Evolutionary conservation across 2,888 invertebrate genomes (phyloP), one percentile per base, ranked within the genome.

Genomic region (Apamea sordens): DNA sequence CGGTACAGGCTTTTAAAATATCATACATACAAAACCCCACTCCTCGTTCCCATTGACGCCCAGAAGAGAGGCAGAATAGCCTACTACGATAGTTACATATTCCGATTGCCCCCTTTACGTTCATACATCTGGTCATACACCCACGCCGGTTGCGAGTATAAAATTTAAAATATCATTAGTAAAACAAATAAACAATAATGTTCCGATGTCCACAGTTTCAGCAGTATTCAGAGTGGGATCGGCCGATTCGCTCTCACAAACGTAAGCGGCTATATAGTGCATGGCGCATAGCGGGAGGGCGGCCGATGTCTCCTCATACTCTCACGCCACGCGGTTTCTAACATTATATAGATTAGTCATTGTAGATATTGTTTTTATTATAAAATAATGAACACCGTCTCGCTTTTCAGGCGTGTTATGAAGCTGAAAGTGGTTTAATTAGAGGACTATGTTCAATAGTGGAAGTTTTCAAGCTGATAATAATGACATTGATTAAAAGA

Each of bases 181-280:
- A 32, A 84, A 69, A 81, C 47, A 73, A 73, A 80, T 36, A 59
- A 44, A 36, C n/a, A 28, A 32, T 53, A 53, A 65, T 79, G 50
- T 79, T 73, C 71, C 36, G 7, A 76, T 53, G 88, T 90, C 75
- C 81, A 73, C 15, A 90, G 88, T 86, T 65, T 78, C 41, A 6
- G 89, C 56, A 28, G 80, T 74, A 24, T 47, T 67, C 21, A 77
- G 72, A 83, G 78, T 80, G 84, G 85, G 88, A 86, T 80, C 84
- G 88, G 85, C 83, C 85, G 90, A 89, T 90, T 85, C 91, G 89
- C 91, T 92, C 89, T 91, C 91, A 85, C 91, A 89, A 88, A 82
- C 84, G 88, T 88, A 89, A 86, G 87, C 87, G 79, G 84, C 77
- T 84, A 89, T 91, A 83, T 88, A 85, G 89, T 87, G 90, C 92